These are phyloP conservation scores for Ictalurus punctatus DNA, from an alignment of 2,113 vertebrate genomes.

Conservation along the genomic window DNA sequence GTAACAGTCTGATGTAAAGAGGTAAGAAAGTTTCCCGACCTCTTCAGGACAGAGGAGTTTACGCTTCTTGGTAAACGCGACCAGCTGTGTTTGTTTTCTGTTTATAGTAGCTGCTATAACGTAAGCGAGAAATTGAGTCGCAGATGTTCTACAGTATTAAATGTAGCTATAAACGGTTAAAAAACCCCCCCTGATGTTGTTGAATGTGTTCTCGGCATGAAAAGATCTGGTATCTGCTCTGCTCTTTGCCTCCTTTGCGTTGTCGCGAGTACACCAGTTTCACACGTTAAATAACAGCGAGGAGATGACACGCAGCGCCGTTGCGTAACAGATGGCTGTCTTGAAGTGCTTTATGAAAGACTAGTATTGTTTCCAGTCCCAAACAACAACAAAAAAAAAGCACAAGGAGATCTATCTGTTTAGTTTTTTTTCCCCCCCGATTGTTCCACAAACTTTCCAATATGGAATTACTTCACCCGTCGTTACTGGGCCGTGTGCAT, in stretches of 20 bases:
- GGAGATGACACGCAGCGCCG: background rate
- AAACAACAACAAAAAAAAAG: background rate
- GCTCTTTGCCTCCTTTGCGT: background rate
- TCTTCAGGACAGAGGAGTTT: background rate
- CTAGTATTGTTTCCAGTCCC: conserved; percentile 32
- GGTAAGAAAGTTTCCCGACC: background rate
- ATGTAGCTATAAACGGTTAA: background rate
- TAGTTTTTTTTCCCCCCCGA: background rate
- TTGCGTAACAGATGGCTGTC: conserved; percentile 8
- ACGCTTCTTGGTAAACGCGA: background rate
- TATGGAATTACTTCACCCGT: background rate
- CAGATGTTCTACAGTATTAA: background rate
- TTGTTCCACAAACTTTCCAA: conserved; percentile 6
- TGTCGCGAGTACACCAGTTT: background rate
- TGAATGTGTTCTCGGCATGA: too few species aligned
- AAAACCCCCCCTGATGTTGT: background rate
- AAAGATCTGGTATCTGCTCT: background rate
- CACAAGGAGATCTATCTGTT: background rate
- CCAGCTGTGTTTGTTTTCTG: background rate
- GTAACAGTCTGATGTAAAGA: too few species aligned
- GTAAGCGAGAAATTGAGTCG: background rate
- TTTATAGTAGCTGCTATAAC: background rate
- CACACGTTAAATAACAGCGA: background rate
- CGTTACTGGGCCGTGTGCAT: background rate
- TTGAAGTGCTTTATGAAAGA: conserved; percentile 36